These are phyloP conservation scores for Epirrhoe alternata DNA, from an alignment of 2,888 invertebrate genomes.

Conservation along the genomic window DNA sequence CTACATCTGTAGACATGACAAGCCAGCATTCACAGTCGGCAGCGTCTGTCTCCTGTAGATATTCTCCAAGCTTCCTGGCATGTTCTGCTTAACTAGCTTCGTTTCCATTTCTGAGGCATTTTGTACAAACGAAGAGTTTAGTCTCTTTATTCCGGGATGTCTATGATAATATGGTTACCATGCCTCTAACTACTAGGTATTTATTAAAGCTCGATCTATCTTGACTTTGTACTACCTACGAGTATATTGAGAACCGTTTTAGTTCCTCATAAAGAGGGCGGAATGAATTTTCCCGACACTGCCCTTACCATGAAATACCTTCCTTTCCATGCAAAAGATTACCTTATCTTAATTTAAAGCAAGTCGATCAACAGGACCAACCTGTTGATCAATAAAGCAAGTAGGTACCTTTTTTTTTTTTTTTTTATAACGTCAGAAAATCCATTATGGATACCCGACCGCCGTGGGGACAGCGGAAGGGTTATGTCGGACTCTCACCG, in stretches of 20 bases:
- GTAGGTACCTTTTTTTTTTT: too few relatives aligned
- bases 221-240: slow-evolving; percentile 1
- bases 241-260: slow-evolving; percentile 12
- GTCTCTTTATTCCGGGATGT: too few relatives aligned
- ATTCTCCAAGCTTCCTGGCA: slow-evolving; percentile 3
- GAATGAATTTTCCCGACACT: slow-evolving; percentile 9
- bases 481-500: too few relatives aligned
- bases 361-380: too few relatives aligned
- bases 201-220: not conserved
- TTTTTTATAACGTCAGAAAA: too few relatives aligned
- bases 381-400: too few relatives aligned
- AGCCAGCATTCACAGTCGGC: not conserved
- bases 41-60: slow-evolving; percentile 4
- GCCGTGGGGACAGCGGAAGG: too few relatives aligned
- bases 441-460: too few relatives aligned
- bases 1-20: slow-evolving; percentile 1
- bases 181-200: not conserved
- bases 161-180: too few relatives aligned
- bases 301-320: slow-evolving; percentile 1
- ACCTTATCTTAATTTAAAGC: too few relatives aligned
- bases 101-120: not conserved
- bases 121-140: not conserved
- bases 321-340: too few relatives aligned
- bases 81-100: slow-evolving; percentile 1
- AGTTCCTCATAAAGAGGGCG: slow-evolving; percentile 10